Base-by-base conservation (phyloP, 2,888 invertebrate species). In the Diaprepes abbreviatus region DNA sequence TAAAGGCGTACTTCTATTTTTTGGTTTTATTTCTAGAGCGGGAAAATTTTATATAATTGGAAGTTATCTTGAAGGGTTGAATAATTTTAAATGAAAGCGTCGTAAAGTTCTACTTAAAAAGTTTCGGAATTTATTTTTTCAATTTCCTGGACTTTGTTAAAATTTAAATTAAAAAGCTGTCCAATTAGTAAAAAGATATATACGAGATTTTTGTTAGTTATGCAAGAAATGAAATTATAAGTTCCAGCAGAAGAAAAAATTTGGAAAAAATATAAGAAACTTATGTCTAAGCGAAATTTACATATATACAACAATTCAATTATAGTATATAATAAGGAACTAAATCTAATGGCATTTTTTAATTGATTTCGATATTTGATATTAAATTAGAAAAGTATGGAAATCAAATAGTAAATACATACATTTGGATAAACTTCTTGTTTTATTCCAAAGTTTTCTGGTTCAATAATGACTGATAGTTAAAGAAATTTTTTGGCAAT, bases 21-120 rank as follows among this genome's bases (percentile, higher is more conserved):
- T 64, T 54, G 40, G 40, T 54, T 43, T 40, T 64, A 38, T 64
- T 38, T 64, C 35, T 43, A 17, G 48, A 50, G 59, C 66, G 57
- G 57, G 60, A 60, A 66, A 48, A 60, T 66, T 59, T 66, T 33
- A 66, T 66, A 59, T 60, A 66, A 66, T 66, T 66, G 66, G 60
- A 60, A 66, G 58, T 66, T 66, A 66, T 66, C 66, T 66, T 38
- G 66, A 66, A 65, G 66, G 66, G 48, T 65, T 65, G 55, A 55
- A 35, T 66, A 58, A 66, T 66, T 66, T 52, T 52, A 40, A 66
- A 66, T 59, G 58, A 17, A 40, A 40, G 12, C 58, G 66, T 50
- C 50, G 58, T 55, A 17, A 66, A 65, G 45, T 48, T 65, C 38
- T 43, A 43, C 62, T 55, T 65, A 19, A 45, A 33, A 43, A 55